Conservation (phyloP, 2,888 invertebrate species). For the Limenitis camilla region DNA sequence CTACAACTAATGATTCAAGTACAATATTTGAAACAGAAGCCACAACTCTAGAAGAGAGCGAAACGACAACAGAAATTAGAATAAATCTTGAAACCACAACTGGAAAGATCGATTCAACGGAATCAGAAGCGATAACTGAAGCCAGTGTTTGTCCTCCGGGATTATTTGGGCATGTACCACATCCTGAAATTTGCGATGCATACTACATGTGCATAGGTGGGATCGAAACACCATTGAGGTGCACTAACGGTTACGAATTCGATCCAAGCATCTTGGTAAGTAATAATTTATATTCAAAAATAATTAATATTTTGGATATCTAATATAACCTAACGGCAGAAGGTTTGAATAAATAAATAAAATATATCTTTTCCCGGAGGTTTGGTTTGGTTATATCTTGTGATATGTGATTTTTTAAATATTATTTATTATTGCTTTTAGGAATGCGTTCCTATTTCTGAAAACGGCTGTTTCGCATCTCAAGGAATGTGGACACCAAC, state of each 20-base stretch:
- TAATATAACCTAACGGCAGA: too few relatives aligned
- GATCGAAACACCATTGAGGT: conserved; percentile 28
- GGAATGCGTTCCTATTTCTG: conserved; percentile 1
- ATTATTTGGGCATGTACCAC: conserved; percentile 35
- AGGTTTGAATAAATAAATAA: too few relatives aligned
- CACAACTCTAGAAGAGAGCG: background rate
- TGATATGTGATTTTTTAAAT: background rate
- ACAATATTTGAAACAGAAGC: background rate
- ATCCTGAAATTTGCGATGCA: conserved; percentile 35
- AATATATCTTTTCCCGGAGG: too few relatives aligned
- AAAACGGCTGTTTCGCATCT: conserved; percentile 2
- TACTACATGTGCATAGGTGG: conserved; percentile 41
- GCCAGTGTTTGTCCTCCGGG: conserved; percentile 31
- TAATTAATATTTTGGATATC: too few relatives aligned
- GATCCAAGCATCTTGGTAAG: conserved; percentile 20
- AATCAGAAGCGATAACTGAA: background rate
- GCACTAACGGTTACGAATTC: conserved; percentile 35
- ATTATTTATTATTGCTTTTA: conserved; percentile 1
- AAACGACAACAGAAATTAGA: background rate
- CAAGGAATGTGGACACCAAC: background rate
- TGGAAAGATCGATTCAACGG: background rate
- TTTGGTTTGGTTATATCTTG: background rate
- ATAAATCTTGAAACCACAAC: background rate
- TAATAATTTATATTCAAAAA: background rate
- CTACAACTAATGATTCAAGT: background rate